These are phyloP conservation scores for Epinephelus awoara DNA, from an alignment of 2,797 vertebrate genomes.

Conservation along the genomic window DNA sequence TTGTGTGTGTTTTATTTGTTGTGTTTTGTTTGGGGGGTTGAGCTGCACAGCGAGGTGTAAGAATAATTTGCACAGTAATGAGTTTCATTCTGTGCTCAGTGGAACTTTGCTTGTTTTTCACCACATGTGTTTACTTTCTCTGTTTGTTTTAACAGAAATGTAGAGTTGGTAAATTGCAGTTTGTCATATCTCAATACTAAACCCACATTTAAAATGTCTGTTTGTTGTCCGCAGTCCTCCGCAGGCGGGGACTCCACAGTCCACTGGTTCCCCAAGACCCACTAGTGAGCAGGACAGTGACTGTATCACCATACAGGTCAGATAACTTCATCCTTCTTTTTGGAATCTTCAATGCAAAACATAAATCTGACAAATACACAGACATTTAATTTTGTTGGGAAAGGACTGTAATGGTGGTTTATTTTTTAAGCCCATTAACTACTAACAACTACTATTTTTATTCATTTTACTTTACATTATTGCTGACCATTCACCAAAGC, in stretches of 20 bases:
- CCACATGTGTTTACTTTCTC: slow-evolving; percentile 14
- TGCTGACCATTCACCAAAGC: not conserved
- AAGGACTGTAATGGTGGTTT: not conserved
- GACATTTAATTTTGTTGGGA: not conserved
- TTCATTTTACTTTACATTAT: not conserved
- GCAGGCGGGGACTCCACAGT: slow-evolving; percentile 72
- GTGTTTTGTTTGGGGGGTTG: slow-evolving; percentile 23
- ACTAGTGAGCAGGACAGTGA: slow-evolving; percentile 83
- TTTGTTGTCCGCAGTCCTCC: slow-evolving; percentile 73
- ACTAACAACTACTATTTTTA: too few species aligned
- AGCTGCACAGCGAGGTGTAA: slow-evolving; percentile 28
- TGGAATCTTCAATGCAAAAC: not conserved
- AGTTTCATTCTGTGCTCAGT: slow-evolving; percentile 46
- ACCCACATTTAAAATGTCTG: slow-evolving; percentile 1
- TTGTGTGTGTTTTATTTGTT: slow-evolving; percentile 16
- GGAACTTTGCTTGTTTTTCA: slow-evolving; percentile 41
- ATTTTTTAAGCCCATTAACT: not conserved
- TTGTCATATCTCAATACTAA: not conserved
- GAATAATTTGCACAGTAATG: slow-evolving; percentile 49
- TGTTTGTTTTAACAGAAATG: slow-evolving; percentile 14
- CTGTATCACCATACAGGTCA: slow-evolving; percentile 83
- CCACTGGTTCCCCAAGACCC: slow-evolving; percentile 71
- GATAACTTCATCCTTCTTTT: not conserved
- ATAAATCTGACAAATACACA: not conserved
- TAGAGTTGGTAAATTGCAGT: not conserved